Conservation (phyloP, 2,797 vertebrate genomes). For the Crocodylus rhombifer region DNA sequence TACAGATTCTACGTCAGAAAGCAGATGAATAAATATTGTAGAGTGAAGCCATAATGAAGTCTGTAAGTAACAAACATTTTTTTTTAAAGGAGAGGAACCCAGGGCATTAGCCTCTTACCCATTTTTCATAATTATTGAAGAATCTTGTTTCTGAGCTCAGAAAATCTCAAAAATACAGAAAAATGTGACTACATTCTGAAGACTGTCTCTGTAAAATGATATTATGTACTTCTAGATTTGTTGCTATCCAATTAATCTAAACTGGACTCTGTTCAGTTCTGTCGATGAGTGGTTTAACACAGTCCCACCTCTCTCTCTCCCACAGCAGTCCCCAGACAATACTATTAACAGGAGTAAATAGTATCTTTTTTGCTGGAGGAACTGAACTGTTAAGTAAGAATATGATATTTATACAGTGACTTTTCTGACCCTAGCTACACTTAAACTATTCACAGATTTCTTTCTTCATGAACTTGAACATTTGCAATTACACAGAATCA, state of each 20-base stretch:
- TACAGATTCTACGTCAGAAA: conserved; percentile 35
- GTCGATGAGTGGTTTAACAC: neutral
- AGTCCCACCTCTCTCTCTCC: neutral
- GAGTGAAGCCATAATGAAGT: too few species aligned
- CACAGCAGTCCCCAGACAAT: neutral
- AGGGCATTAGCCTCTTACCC: neutral
- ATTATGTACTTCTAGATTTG: neutral
- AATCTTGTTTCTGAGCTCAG: neutral
- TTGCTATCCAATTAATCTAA: neutral
- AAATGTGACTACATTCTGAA: neutral
- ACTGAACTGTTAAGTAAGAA: conserved; percentile 8
- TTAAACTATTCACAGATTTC: neutral
- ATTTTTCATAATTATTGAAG: conserved; percentile 32
- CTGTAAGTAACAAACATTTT: too few species aligned
- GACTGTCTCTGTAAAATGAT: conserved; percentile 2
- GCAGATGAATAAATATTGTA: conserved; percentile 28
- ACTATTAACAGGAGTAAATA: neutral
- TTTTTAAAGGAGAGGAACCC: neutral
- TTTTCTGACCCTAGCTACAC: neutral
- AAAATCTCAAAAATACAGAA: neutral
- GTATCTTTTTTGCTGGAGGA: neutral
- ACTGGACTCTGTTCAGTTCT: neutral
- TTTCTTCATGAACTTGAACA: neutral
- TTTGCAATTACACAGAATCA: neutral
- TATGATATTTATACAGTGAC: neutral